phyloP scores from a whole-genome alignment of 2,113 vertebrate species.

The Bubo blakistoni region DNA sequence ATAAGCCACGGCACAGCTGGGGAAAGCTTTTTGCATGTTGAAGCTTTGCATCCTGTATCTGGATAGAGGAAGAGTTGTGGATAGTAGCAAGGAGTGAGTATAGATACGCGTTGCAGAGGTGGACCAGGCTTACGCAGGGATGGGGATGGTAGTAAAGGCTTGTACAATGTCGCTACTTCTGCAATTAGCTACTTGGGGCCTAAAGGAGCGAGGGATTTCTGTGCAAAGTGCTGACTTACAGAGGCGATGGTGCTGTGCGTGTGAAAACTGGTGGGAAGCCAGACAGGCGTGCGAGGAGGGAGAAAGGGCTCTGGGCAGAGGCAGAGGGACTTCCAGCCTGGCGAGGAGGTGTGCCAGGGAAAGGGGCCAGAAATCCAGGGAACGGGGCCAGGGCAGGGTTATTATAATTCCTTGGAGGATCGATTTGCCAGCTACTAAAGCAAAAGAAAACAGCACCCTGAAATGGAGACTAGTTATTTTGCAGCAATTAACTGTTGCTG shows the following conservation, averaged over 20 bases:
- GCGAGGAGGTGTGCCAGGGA: constrained; percentile 50
- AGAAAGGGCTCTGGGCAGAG: constrained; percentile 52
- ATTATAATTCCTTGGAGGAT: constrained; percentile 62
- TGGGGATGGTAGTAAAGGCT: not conserved
- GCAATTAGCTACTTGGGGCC: not conserved
- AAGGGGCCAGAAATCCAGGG: constrained; percentile 64
- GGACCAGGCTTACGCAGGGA: not conserved
- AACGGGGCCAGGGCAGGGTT: constrained; percentile 62
- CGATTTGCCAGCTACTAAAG: constrained; percentile 64
- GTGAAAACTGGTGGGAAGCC: not conserved
- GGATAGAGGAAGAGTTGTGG: not conserved
- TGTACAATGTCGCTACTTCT: rapidly evolving
- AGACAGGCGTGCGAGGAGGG: not conserved
- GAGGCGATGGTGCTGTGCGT: not conserved
- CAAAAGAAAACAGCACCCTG: constrained; percentile 62
- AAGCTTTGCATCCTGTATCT: not conserved
- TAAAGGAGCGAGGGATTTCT: not conserved
- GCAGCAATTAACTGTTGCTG: constrained; percentile 41
- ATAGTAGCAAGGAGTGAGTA: rapidly evolving
- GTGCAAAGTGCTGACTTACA: rapidly evolving
- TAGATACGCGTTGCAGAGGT: rapidly evolving
- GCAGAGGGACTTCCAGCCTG: constrained; percentile 33
- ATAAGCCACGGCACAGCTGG: rapidly evolving
- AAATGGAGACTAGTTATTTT: constrained; percentile 63
- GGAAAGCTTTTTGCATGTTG: not conserved